Evolutionary conservation across 30 jellyfish, hydroid and myxozoan genomes (phyloP), one percentile per base, ranked within the genome.

Genomic region (Aurelia sp.): DNA sequence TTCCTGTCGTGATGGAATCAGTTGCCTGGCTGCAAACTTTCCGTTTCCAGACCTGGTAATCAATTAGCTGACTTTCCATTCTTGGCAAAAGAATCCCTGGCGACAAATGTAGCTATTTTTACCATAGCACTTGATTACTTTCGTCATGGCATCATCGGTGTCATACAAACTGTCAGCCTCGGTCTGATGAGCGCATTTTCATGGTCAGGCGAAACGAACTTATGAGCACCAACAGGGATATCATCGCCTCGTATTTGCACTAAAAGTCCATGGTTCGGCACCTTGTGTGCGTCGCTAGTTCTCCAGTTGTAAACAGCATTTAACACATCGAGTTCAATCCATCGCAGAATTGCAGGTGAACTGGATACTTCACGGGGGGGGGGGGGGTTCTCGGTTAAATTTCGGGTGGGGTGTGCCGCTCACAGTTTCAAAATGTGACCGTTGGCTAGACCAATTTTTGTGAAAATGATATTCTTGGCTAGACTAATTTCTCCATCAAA

Each of bases 241-340:
- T 79, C 96, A 63, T 91, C 98, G 47, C 91, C 98, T 3, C 82
- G 80, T 1, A 91, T 67, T 64, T 84, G 91, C 27, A 91, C 71
- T 21, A 91, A 64, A 60, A 91, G 57, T 51, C 98, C 98, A 66
- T 82, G 85, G 68, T 91, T 91, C 10, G 85, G 87, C 48, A 76
- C 87, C 24, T 91, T 61, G 62, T 55, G 48, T 19, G 67, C 24
- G 4, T 63, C 87, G 19, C 73, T 67, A 55, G 78, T 79, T 65
- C 98, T 74, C 98, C 98, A 91, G 13, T 27, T 84, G 55, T 75
- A 47, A 10, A 91, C 95, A 3, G 98, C 98, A 4, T 69, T 24
- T 41, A 69, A 85, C 12, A 85, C 78, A 67, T 91, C 94, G 19
- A 91, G 72, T 24, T 91, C 93, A 0, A 91, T 61, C 98, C 98